Base-by-base conservation (phyloP, 2,797 vertebrate genomes). In the Eleutherodactylus coqui region DNA sequence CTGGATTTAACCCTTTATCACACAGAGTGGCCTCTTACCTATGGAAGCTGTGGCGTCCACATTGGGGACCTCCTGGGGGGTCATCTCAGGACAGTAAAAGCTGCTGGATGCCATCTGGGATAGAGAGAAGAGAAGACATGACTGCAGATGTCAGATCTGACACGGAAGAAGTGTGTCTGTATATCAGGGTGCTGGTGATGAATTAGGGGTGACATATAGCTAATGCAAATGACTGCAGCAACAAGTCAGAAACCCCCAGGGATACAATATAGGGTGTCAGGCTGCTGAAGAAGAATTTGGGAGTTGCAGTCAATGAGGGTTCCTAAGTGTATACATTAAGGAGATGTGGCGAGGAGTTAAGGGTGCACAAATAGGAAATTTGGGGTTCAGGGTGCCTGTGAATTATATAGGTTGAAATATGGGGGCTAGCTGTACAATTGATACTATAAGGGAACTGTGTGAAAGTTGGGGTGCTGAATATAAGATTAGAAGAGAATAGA, bases 31-130 rank as follows among this genome's bases (percentile, higher is more conserved):
- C 29, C 16, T 21, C 67, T 70, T 41, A 70, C 67, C 67, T 70
- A 70, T 41, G 2, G 67, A 17, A 67, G 62, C 38, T 36, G 64
- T 36, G n/a, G 55, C 10, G 67, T 60, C 81, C 67, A 84, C n/a
- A 53, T n/a, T 84, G 43, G 86, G 86, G 32, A 84, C 86, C 81
- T 87, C 75, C 86, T 87, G 86, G 8, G 38, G 82, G n/a, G 81
- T 21, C 27, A 84, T 43, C 8, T 83, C 81, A 7, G 36, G 41
- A 51, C 58, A 79, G 45, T 83, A 87, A 19, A 79, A 83, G 53
- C 75, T 75, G 51, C 76, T 79, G 13, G 78, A 34, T 11, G 78
- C 86, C 86, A 87, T 87, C 86, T 84, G 75, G 0, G 21, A 38
- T 7, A 16, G 70, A 60, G 32, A 41, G 45, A 29, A 64, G 43